phyloP scores from a whole-genome alignment of 2,888 invertebrate species.

The Lordiphosa andalusiaca region DNA sequence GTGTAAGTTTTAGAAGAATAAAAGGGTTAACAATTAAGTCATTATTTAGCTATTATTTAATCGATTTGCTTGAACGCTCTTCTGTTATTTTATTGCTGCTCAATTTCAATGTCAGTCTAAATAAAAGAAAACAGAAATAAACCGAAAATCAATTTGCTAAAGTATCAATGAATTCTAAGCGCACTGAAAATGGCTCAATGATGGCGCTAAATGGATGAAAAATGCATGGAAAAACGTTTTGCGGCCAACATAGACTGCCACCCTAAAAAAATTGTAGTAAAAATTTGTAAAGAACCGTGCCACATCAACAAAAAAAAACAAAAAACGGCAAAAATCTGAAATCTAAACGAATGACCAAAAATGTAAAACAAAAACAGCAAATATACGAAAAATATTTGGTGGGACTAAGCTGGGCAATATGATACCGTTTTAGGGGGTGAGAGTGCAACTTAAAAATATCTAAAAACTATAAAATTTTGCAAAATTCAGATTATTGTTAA shows the following conservation, averaged over 20 bases:
- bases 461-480: slow-evolving; percentile 3
- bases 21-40: no score
- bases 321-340: slow-evolving; percentile 41
- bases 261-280: slow-evolving; percentile 12
- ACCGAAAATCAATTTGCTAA: slow-evolving; percentile 51
- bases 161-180: slow-evolving; percentile 72
- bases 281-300: slow-evolving; percentile 20
- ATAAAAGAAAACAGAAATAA: slow-evolving; percentile 22
- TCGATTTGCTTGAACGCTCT: no score
- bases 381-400: no score
- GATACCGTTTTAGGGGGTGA: no score
- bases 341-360: slow-evolving; percentile 13
- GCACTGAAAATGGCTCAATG: slow-evolving; percentile 64
- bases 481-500: not conserved
- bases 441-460: no score
- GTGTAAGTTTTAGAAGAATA: no score
- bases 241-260: slow-evolving; percentile 50
- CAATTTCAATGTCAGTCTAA: slow-evolving; percentile 55
- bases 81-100: no score
- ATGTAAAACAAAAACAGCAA: slow-evolving; percentile 16
- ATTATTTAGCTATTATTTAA: no score
- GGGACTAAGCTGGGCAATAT: no score
- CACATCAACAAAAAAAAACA: slow-evolving; percentile 29
- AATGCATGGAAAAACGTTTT: slow-evolving; percentile 68
- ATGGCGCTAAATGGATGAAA: slow-evolving; percentile 63